Percentiles rank a stretch among this genome's conserved stretches.
Evolutionary conservation across 2,113 vertebrate genomes (phyloP).

Genomic region (Gavialis gangeticus): DNA sequence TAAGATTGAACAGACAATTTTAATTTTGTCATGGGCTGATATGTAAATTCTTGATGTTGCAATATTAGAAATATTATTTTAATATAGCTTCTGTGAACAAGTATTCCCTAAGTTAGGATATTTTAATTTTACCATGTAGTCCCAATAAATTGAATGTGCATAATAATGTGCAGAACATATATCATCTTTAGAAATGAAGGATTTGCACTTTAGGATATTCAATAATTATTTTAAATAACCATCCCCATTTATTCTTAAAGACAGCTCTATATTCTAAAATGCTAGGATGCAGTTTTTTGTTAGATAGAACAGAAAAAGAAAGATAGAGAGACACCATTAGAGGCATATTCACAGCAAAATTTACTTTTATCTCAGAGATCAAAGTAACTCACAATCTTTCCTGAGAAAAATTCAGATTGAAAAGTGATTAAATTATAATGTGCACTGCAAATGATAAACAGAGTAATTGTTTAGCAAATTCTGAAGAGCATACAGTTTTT

Average conservation of each 20-base stretch:
- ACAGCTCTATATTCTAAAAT: slow-evolving; percentile 31
- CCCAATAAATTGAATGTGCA: slow-evolving; percentile 28
- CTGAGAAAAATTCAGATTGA: slow-evolving; percentile 11
- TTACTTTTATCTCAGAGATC: slow-evolving; percentile 55
- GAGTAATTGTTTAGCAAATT: slow-evolving; percentile 38
- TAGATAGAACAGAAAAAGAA: slow-evolving; percentile 1
- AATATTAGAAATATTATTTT: not conserved
- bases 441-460: not conserved
- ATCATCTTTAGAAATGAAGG: slow-evolving; percentile 18
- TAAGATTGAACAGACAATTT: not conserved
- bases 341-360: slow-evolving; percentile 13
- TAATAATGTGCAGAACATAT: slow-evolving; percentile 28
- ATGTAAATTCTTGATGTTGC: not conserved
- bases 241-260: slow-evolving; percentile 1
- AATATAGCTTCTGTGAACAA: not conserved
- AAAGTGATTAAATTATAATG: slow-evolving; percentile 46
- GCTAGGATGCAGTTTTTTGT: slow-evolving; percentile 34
- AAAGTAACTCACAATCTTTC: slow-evolving; percentile 38
- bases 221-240: slow-evolving; percentile 25
- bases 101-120: slow-evolving; percentile 1
- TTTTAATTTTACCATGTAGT: slow-evolving; percentile 42
- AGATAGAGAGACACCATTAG: slow-evolving; percentile 22
- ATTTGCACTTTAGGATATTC: slow-evolving; percentile 31
- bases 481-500: slow-evolving; percentile 23
- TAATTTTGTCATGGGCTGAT: not conserved